Evolutionary conservation across 1,140 invertebrate species (phyloP).

Genomic region (Drosophila murphyi): DNA sequence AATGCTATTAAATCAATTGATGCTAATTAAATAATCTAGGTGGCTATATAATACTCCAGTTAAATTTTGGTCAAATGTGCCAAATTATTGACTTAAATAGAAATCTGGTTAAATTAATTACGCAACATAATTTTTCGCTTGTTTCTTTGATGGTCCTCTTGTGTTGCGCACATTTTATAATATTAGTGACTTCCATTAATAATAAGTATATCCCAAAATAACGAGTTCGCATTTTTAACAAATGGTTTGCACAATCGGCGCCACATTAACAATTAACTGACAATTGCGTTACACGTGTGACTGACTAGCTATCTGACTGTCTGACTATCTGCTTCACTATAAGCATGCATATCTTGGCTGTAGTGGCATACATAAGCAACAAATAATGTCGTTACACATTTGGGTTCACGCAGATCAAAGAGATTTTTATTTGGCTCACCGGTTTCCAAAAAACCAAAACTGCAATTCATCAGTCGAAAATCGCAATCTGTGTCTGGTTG

Average conservation of each 20-base stretch:
- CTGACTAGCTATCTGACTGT: constrained; percentile 15
- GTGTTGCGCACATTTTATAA: neutral
- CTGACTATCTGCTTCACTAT: neutral
- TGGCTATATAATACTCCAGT: too few relatives aligned
- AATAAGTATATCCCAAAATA: neutral
- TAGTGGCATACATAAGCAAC: constrained; percentile 1
- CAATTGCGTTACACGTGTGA: neutral
- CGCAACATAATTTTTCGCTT: too few relatives aligned
- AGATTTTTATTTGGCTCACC: constrained; percentile 5
- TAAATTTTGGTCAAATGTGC: too few relatives aligned
- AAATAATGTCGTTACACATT: constrained; percentile 30
- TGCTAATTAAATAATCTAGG: too few relatives aligned
- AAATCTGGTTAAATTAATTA: too few relatives aligned
- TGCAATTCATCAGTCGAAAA: constrained; percentile 3
- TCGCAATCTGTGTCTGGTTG: constrained; percentile 18
- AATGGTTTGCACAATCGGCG: constrained; percentile 16
- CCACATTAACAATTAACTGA: constrained; percentile 17
- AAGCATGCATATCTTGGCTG: neutral
- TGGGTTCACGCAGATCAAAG: constrained; percentile 19
- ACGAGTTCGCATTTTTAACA: constrained; percentile 24
- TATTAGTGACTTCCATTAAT: neutral
- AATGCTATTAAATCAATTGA: too few relatives aligned
- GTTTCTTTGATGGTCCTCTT: neutral
- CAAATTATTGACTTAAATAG: too few relatives aligned
- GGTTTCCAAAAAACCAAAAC: neutral